Conservation (phyloP, 2,113 vertebrate species). For the Psephotus haematonotus region DNA sequence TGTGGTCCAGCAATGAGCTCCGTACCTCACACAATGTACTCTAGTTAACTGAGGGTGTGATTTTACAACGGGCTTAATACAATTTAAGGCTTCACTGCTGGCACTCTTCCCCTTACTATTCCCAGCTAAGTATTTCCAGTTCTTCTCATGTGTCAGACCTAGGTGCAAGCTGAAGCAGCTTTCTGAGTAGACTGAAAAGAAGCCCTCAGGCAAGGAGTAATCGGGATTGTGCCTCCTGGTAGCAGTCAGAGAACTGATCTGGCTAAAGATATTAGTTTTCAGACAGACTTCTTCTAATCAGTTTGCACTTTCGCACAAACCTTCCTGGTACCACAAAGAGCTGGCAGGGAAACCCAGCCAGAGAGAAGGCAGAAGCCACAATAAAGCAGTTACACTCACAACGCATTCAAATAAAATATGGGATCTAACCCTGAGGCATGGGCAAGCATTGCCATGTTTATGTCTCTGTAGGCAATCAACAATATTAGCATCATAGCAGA, state of each 20-base stretch:
- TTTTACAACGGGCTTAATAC: conserved; percentile 39
- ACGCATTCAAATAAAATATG: neutral
- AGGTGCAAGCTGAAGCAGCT: neutral
- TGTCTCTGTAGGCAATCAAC: neutral
- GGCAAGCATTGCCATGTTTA: neutral
- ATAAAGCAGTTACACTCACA: neutral
- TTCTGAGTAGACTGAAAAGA: neutral
- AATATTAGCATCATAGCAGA: neutral
- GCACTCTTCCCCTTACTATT: neutral
- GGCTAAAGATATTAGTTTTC: neutral
- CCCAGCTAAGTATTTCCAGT: conserved; percentile 30
- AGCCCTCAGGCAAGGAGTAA: neutral
- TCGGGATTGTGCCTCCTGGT: neutral
- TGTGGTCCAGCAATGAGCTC: neutral
- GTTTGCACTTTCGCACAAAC: neutral
- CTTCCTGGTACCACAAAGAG: neutral
- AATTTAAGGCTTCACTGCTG: conserved; percentile 16
- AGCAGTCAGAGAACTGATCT: neutral
- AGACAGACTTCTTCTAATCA: neutral
- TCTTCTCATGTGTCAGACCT: neutral
- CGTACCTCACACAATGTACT: neutral
- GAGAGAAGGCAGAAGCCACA: neutral
- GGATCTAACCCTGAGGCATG: neutral
- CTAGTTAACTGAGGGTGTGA: conserved; percentile 10
- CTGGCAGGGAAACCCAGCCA: neutral